A percentile compares a stretch with the other conserved stretches of the same genome.
phyloP scores from a whole-genome alignment of 2,888 invertebrate genomes.

The Apoda limacodes region DNA sequence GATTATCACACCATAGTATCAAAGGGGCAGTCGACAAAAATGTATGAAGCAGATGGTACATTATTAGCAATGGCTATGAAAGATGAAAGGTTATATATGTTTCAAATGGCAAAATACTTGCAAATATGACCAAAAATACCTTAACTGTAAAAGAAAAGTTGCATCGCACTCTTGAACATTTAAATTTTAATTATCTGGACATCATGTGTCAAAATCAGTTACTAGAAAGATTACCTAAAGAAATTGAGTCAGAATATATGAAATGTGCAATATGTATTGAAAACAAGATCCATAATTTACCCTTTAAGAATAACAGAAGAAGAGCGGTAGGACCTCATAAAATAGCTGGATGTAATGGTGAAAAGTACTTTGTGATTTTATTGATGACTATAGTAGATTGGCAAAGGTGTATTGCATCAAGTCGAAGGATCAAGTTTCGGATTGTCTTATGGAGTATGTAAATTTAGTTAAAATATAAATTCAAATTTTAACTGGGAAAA shows the following conservation, averaged over 20 bases:
- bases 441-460: conserved; percentile 7
- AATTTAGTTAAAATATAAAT: conserved; percentile 2
- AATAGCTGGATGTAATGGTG: conserved; percentile 1
- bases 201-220: background rate
- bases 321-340: background rate
- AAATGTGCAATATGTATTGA: conserved; percentile 1
- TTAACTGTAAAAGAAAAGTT: conserved; percentile 15
- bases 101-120: conserved; percentile 10
- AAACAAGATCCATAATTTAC: background rate
- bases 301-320: background rate
- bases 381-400: conserved; percentile 5
- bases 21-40: background rate
- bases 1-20: conserved; percentile 1
- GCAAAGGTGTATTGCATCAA: conserved; percentile 2
- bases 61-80: background rate
- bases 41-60: background rate
- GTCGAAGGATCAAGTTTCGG: conserved; percentile 1
- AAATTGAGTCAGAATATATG: background rate
- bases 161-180: conserved; percentile 17
- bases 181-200: conserved; percentile 18
- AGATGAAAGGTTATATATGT: conserved; percentile 8
- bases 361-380: conserved; percentile 8
- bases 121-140: conserved; percentile 10
- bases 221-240: background rate
- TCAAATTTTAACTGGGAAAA: too few species aligned